Evolutionary conservation across 64 coral and sea anemone species (phyloP).

Genomic region (Astreopora myriophthalma): DNA sequence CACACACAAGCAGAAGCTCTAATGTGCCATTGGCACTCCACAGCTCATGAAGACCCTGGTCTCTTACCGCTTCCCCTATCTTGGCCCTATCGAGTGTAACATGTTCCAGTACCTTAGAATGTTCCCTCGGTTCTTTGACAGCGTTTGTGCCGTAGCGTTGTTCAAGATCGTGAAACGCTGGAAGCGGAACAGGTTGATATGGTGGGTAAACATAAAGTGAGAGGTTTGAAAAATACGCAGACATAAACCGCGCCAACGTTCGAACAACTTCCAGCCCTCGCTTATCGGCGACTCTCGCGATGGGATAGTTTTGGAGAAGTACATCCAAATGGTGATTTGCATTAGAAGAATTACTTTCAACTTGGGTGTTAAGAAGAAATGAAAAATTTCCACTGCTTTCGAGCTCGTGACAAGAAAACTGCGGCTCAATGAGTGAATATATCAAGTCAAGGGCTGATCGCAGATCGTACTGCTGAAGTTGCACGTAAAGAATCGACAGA

Average conservation of each 20-base stretch:
- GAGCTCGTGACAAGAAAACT: conserved; percentile 45
- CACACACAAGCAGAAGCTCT: conserved; percentile 81
- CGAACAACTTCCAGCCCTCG: conserved; percentile 82
- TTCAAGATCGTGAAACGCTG: conserved; percentile 63
- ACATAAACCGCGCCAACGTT: conserved; percentile 82
- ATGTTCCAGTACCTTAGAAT: conserved; percentile 57
- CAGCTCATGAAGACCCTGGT: conserved; percentile 74
- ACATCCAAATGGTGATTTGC: conserved; percentile 52
- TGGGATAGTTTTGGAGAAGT: conserved; percentile 79
- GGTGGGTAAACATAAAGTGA: conserved; percentile 81
- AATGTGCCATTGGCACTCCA: conserved; percentile 90
- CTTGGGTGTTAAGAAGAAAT: conserved; percentile 27
- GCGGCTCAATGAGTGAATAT: conserved; percentile 64
- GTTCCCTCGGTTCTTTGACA: neutral
- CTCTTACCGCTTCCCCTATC: conserved; percentile 64
- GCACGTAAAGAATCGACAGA: conserved; percentile 82
- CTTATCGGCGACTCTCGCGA: conserved; percentile 73
- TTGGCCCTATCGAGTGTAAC: conserved; percentile 66
- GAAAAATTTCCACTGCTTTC: conserved; percentile 43
- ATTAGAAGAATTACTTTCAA: conserved; percentile 15
- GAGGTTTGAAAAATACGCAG: conserved; percentile 96
- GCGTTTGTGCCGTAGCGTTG: too few relatives aligned
- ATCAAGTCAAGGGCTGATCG: conserved; percentile 61
- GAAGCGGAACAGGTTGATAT: conserved; percentile 51
- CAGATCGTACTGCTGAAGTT: conserved; percentile 91